These are phyloP conservation scores for Choloepus hoffmanni DNA, from an alignment of 2,113 vertebrate genomes.

Conservation along the genomic window DNA sequence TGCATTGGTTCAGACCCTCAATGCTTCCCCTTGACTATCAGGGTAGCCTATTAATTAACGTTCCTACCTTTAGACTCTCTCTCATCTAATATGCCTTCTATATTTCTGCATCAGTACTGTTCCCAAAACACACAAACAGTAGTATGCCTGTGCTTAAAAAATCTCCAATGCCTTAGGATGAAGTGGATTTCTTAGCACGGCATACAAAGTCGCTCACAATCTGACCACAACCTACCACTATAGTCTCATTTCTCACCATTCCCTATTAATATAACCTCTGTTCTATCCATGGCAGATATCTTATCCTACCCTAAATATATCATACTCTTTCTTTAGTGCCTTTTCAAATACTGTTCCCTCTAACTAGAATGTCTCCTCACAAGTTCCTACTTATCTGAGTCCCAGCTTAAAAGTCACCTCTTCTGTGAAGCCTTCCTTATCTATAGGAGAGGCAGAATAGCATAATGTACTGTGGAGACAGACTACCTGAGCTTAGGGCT, in stretches of 20 bases:
- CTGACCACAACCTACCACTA: neutral
- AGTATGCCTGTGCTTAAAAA: neutral
- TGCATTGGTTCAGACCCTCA: neutral
- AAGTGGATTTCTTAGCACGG: neutral
- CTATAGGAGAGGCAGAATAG: neutral
- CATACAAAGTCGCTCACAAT: neutral
- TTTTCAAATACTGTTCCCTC: constrained; percentile 28
- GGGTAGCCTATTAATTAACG: neutral
- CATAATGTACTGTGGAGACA: neutral
- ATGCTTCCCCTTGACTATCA: constrained; percentile 5
- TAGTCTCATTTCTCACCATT: constrained; percentile 41
- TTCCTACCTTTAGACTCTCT: neutral
- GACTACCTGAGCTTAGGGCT: neutral
- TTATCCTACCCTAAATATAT: neutral
- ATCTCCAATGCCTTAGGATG: neutral
- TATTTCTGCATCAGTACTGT: neutral
- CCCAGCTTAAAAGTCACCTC: constrained; percentile 33
- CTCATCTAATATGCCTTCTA: constrained; percentile 29
- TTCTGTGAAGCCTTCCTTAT: neutral
- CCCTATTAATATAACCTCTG: neutral
- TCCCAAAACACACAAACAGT: constrained; percentile 30
- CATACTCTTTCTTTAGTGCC: neutral
- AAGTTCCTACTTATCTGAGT: constrained; percentile 48
- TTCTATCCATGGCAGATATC: neutral
- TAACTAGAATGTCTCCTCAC: neutral